These are phyloP conservation scores for Auanema freiburgensis DNA, from an alignment of 2,888 invertebrate species.

Conservation along the genomic window DNA sequence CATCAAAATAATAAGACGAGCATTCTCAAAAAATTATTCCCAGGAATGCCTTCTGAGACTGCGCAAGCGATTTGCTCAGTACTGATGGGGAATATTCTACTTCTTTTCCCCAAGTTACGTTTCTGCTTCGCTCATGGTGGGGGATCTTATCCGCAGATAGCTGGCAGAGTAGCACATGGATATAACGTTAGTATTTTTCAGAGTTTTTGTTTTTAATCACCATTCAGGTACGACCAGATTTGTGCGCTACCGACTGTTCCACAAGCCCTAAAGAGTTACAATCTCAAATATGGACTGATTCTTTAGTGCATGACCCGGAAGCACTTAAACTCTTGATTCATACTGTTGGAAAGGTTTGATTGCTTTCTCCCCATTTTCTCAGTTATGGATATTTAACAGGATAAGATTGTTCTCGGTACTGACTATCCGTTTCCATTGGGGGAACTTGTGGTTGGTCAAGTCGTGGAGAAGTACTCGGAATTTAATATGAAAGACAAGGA, in stretches of 20 bases:
- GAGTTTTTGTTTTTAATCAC: background rate
- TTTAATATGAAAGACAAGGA: constrained; percentile 26
- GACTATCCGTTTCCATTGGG: constrained; percentile 72
- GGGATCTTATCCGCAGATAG: constrained; percentile 70
- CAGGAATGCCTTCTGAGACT: constrained; percentile 72
- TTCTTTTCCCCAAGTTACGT: constrained; percentile 67
- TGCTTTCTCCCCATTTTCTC: too few species aligned
- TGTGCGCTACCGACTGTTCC: constrained; percentile 68
- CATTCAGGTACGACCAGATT: constrained; percentile 68
- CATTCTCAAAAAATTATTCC: constrained; percentile 1
- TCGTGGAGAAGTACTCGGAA: constrained; percentile 34
- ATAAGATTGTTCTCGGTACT: constrained; percentile 69
- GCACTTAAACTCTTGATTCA: constrained; percentile 67
- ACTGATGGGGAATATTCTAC: constrained; percentile 70
- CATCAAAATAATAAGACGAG: background rate
- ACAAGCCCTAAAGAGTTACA: constrained; percentile 66
- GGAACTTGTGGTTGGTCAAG: constrained; percentile 64
- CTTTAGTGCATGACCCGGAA: constrained; percentile 68
- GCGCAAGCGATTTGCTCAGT: constrained; percentile 69
- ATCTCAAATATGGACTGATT: constrained; percentile 68
- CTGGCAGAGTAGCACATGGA: constrained; percentile 70
- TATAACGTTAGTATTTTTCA: constrained; percentile 23
- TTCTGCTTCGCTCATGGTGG: constrained; percentile 70
- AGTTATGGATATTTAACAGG: constrained; percentile 65
- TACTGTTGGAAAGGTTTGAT: constrained; percentile 68